Evolutionary conservation across 2,797 vertebrate genomes (phyloP), one percentile per base, ranked within the genome.

Genomic region (Epinephelus coioides): DNA sequence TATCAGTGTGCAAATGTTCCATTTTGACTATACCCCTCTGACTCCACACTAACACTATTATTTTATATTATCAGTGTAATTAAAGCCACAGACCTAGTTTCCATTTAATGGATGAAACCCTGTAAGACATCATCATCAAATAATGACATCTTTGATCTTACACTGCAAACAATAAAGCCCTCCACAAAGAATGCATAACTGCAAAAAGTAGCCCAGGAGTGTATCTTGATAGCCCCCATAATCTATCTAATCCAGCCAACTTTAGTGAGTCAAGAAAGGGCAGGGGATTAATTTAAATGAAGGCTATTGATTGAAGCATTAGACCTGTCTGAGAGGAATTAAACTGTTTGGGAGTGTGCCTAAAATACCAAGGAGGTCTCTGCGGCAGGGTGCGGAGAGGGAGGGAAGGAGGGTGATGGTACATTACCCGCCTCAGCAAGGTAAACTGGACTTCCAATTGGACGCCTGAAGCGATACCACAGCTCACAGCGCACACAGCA

Each of bases 251-350:
- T 89, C 83, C 85, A 81, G 68, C 51, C 71, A 83, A 86, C 23
- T 88, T 75, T 72, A 81, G 86, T 40, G 73, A 82, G 82, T 90
- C 71, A 71, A 77, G 79, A 83, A 81, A 80, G 79, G 86, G 84
- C 82, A 78, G 73, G 51, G 80, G 89, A 91, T 89, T 92, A 23
- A 90, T 90, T 92, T 87, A 90, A 93, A 91, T 70, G 73, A 86
- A 79, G 72, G 78, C 60, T 90, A 84, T 90, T 84, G 90, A 91
- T 87, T 90, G 78, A 82, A 61, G 83, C 85, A 90, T 88, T 88
- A 80, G 82, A 85, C 83, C 86, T 54, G 49, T 67, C 64, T 53
- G 49, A 67, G 50, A 67, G 64, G 49, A 67, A 53, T 67, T 40
- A 83, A 91, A 88, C 62, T 72, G 79, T 84, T 73, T 73, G 72